Base-by-base conservation (phyloP, 2,113 vertebrate species). In the Xenopus borealis region DNA sequence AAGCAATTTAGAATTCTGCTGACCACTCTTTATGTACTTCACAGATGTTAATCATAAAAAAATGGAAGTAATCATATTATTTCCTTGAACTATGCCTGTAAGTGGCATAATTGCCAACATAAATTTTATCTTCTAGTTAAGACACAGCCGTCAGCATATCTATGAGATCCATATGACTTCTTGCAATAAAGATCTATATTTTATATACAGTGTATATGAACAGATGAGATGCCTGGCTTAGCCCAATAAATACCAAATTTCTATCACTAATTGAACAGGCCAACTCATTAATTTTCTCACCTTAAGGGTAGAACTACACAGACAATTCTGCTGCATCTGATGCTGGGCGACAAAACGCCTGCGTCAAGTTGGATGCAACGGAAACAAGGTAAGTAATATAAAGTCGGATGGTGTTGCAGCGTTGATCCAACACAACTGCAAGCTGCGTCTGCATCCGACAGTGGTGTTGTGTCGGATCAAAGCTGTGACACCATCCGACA, bases 251-350 rank as follows among this genome's bases (percentile, higher is more conserved):
- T 75, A 11, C 57, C 47, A 75, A 75, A 27, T 20, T 68, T 18
- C 16, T 45, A 53, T 17, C 0, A 33, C 66, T 69, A 62, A 75
- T 69, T 75, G 20, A 69, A 68, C 40, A 20, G 72, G 68, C 62
- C 40, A 62, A 9, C 59, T 53, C 27, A 50, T 45, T 46, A 27
- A 40, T 65, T 58, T 47, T 55, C 30, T 46, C 16, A 30, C 63
- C 44, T 79, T n/a, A n/a, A n/a, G n/a, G n/a, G n/a, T n/a, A n/a
- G n/a, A n/a, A n/a, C n/a, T n/a, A n/a, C n/a, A n/a, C n/a, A n/a
- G n/a, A n/a, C n/a, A n/a, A n/a, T n/a, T n/a, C n/a, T n/a, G n/a
- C n/a, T n/a, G n/a, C n/a, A n/a, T n/a, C n/a, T n/a, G n/a, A n/a
- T n/a, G n/a, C n/a, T n/a, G n/a, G n/a, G n/a, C n/a, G n/a, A n/a